These are phyloP conservation scores for Pheucticus melanocephalus DNA, from an alignment of 2,113 vertebrate genomes.

Conservation along the genomic window DNA sequence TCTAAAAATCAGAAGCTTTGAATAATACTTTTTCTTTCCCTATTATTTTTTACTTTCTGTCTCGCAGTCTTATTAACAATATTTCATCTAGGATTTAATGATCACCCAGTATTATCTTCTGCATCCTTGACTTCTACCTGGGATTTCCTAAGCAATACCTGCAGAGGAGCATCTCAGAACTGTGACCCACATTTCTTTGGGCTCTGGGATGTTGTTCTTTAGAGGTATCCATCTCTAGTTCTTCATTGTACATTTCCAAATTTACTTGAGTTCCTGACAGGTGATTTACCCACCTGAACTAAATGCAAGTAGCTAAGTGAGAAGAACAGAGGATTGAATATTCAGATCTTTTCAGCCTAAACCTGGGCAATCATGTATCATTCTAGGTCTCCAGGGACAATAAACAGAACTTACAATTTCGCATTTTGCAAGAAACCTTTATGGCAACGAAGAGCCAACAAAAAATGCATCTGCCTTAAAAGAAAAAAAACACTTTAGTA, in stretches of 20 bases:
- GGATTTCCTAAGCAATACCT: neutral
- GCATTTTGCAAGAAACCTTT: neutral
- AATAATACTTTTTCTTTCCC: neutral
- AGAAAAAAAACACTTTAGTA: neutral
- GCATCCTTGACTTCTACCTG: neutral
- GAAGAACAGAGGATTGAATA: neutral
- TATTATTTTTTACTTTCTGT: neutral
- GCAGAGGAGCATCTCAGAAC: neutral
- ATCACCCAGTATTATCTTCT: neutral
- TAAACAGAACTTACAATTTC: neutral
- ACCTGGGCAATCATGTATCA: neutral
- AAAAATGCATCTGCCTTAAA: neutral
- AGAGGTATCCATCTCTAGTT: neutral
- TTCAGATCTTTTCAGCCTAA: neutral
- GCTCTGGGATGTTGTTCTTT: accelerated
- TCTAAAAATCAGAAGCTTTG: neutral
- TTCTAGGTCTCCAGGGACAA: neutral
- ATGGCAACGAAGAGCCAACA: accelerated
- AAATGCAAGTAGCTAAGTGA: neutral
- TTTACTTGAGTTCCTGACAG: accelerated
- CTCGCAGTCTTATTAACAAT: neutral
- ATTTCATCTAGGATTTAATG: neutral
- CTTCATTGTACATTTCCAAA: neutral
- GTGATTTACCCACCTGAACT: neutral
- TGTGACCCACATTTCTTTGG: neutral